Base-by-base conservation (phyloP, 2,888 invertebrate genomes). In the Cephus rjabovi region DNA sequence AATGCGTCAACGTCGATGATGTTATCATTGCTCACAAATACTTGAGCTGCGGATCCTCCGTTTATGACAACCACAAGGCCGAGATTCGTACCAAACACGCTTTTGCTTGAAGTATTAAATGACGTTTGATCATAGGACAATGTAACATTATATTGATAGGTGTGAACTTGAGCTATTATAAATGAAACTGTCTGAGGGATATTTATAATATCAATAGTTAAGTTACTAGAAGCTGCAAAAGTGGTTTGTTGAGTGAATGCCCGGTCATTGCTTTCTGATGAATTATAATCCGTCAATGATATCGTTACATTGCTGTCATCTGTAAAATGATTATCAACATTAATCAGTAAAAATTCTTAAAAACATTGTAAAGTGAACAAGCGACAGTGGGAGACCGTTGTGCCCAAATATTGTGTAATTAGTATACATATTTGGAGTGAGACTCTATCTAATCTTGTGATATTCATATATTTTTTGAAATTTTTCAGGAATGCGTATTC, bases 151-250 rank as follows among this genome's bases (percentile, higher is more conserved):
- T 93, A 89, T 23, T 93, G 83, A 81, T 94, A 93, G 75, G 93
- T 93, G 87, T 96, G 96, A 6, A 93, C 93, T 94, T 96, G 95
- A 70, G 95, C 90, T 78, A 95, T 89, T 31, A 95, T 91, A 86
- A 94, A 96, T 1, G 92, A 91, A 56, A 94, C 89, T 78, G 90
- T 89, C 1, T 89, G 83, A 15, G 93, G 92, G 1, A 93, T 89
- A 86, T 93, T 86, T 1, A 80, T 86, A 56, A 95, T 90, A 79
- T 91, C 87, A 1, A 94, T 88, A 82, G 90, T 83, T 33, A 92
- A 83, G 15, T 79, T 83, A n/a, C 85, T 87, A 31, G 83, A 83
- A 9, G 86, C 77, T 37, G 77, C 82, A 77, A 89, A 83, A 73
- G 76, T 85, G 76, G 84, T 80, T 83, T 78, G 81, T 73, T 82